Conservation (phyloP, 1,140 invertebrate genomes). For the Chymomyza costata region DNA sequence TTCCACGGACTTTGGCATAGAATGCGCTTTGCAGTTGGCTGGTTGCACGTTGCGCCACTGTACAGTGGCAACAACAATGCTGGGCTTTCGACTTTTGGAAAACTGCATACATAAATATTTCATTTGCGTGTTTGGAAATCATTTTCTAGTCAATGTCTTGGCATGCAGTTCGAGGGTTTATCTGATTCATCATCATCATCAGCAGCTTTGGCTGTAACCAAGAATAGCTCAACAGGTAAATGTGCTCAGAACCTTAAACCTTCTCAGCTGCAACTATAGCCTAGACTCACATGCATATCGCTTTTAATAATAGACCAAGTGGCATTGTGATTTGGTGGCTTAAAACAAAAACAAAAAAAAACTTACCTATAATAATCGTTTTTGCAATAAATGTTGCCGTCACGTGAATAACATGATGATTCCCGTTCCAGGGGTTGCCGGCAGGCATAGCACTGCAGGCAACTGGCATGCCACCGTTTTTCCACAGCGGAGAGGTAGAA, state of each 20-base stretch:
- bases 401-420: constrained; percentile 93
- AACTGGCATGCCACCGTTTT: constrained; percentile 93
- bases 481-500: constrained; percentile 96
- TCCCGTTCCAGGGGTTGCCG: constrained; percentile 91
- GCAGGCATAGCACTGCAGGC: constrained; percentile 94
- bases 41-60: not conserved
- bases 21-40: too few relatives aligned
- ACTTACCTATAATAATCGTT: constrained; percentile 97
- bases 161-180: constrained; percentile 67
- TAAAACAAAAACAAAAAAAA: too few relatives aligned
- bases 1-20: too few relatives aligned
- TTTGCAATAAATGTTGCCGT: constrained; percentile 97
- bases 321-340: constrained; percentile 19
- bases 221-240: not conserved
- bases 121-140: constrained; percentile 72
- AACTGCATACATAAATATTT: constrained; percentile 61
- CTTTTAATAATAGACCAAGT: constrained; percentile 22
- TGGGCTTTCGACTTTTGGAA: constrained; percentile 16
- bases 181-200: constrained; percentile 58
- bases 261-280: constrained; percentile 25
- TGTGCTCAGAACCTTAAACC: too few relatives aligned
- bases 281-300: constrained; percentile 8
- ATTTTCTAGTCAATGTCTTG: constrained; percentile 74
- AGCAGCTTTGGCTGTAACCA: not conserved
- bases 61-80: constrained; percentile 42